Base-by-base conservation (phyloP, 2,888 invertebrate species). In the Eurytoma adleriae region DNA sequence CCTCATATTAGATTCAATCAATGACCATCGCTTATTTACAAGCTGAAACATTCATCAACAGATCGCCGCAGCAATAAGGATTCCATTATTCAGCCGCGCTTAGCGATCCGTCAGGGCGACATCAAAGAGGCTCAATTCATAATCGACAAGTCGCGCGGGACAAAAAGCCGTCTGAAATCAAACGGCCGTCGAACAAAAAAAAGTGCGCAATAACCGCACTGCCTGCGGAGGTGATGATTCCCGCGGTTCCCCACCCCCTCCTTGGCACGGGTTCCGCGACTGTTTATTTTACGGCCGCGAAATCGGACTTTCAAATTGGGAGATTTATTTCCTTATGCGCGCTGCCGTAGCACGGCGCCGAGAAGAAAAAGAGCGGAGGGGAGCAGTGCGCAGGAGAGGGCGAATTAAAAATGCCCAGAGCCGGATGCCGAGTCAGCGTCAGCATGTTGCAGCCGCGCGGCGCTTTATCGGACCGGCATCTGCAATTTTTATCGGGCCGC, bases 401-500 rank as follows among this genome's bases (percentile, higher is more conserved):
- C 54, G 77, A 70, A 77, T 76, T 76, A 76, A 76, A 76, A 76
- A 76, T 69, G 76, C 68, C 68, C 52, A 64, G 56, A 30, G 27
- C 48, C 72, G 62, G 30, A 54, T 57, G 74, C 57, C 27, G 69
- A 69, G 69, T 76, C 76, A 76, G 76, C 76, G 69, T 76, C 76
- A 76, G 69, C 69, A 75, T 40, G 67, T 76, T 62, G 69, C 62
- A 10, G 12, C 16, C 18, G 24, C 18, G 24, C n/a, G 48, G 67
- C 48, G 30, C 27, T 75, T 75, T 75, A 75, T 75, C 57, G 74
- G 59, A 54, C 61, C 62, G 62, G 72, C 61, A 76, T 69, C 69
- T 76, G 76, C 76, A 76, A 76, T 69, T 76, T 76, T 69, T 76
- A 76, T 76, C 69, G 52, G 27, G 40, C 61, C n/a, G 10, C 48